These are phyloP conservation scores for Drosophila fuyamai DNA, from an alignment of 1,140 invertebrate species.

Conservation along the genomic window DNA sequence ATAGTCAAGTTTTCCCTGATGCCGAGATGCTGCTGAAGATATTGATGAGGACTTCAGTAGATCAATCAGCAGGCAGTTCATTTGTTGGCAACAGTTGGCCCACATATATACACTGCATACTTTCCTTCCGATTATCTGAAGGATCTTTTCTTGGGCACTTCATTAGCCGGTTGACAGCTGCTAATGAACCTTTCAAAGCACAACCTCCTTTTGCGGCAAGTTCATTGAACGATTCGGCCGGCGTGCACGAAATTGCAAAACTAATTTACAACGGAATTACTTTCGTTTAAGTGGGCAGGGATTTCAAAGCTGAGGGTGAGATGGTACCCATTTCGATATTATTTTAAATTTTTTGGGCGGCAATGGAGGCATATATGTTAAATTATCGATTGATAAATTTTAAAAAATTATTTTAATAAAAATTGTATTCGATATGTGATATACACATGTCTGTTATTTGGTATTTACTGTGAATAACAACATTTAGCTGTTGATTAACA, in stretches of 20 bases:
- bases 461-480: too few relatives aligned
- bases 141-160: constrained; percentile 53
- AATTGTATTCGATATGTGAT: too few relatives aligned
- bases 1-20: constrained; percentile 57
- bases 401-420: too few relatives aligned
- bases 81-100: constrained; percentile 66
- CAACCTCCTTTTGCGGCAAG: constrained; percentile 39
- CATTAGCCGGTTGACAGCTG: constrained; percentile 69
- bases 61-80: constrained; percentile 67
- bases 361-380: too few relatives aligned
- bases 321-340: constrained; percentile 9
- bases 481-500: too few relatives aligned
- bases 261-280: constrained; percentile 75
- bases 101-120: constrained; percentile 41
- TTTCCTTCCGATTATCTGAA: constrained; percentile 30
- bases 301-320: background rate
- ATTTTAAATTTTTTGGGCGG: background rate
- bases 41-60: constrained; percentile 56
- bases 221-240: constrained; percentile 65
- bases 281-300: constrained; percentile 57
- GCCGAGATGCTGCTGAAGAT: constrained; percentile 31
- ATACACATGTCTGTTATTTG: too few relatives aligned
- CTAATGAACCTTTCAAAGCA: constrained; percentile 57
- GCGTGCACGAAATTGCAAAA: constrained; percentile 74
- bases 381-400: too few relatives aligned